phyloP scores from a whole-genome alignment of 37 sponge, comb jelly and placozoan genomes.

The Halichondria panicea region DNA sequence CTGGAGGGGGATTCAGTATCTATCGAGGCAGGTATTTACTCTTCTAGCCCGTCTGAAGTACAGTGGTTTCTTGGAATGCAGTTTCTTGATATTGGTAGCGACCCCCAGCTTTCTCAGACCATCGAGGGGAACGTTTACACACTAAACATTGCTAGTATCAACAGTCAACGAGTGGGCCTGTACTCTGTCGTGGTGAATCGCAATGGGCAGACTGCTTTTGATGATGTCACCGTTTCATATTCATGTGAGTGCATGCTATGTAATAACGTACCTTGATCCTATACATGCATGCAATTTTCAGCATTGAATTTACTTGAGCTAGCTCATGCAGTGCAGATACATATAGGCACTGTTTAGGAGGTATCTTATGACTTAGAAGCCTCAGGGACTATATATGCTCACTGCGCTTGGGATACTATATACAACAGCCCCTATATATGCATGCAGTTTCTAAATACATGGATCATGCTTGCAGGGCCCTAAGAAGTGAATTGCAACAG shows the following conservation, averaged over 20 bases:
- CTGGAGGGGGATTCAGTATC: background rate
- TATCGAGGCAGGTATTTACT: background rate
- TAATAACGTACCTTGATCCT: too few relatives aligned
- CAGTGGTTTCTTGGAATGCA: background rate
- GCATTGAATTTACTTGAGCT: too few relatives aligned
- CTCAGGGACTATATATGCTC: too few relatives aligned
- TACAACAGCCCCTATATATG: too few relatives aligned
- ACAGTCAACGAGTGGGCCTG: background rate
- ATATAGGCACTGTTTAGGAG: too few relatives aligned
- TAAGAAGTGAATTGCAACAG: too few relatives aligned
- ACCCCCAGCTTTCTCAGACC: background rate
- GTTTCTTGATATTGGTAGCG: background rate
- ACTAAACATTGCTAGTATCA: background rate
- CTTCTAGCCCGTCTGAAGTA: background rate
- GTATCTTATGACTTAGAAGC: too few relatives aligned
- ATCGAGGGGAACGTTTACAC: background rate
- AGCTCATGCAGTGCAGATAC: too few relatives aligned
- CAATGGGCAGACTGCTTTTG: background rate
- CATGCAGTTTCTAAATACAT: too few relatives aligned
- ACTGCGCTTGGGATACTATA: too few relatives aligned
- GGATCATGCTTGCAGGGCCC: too few relatives aligned
- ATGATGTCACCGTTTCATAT: background rate
- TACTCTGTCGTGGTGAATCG: background rate
- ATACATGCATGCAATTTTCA: too few relatives aligned
- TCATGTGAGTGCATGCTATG: background rate